phyloP scores from a whole-genome alignment of 1,140 invertebrate genomes.

The Habropoda laboriosa region DNA sequence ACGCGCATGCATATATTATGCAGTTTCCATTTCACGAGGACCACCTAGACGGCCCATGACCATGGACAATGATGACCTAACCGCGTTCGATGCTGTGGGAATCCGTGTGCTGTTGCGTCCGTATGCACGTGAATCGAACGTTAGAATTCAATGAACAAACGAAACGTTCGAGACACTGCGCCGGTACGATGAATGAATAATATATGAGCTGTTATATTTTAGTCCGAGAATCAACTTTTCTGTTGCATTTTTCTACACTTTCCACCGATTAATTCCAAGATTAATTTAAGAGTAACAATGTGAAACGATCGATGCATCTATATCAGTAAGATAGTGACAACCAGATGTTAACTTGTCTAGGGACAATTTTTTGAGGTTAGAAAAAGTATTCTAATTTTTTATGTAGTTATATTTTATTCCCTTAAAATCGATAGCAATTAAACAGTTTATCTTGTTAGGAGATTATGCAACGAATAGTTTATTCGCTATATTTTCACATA shows the following conservation, averaged over 20 bases:
- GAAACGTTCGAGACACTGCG: constrained; percentile 3
- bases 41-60: constrained; percentile 57
- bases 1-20: constrained; percentile 60
- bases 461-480: too few relatives aligned
- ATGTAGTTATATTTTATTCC: too few relatives aligned
- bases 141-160: constrained; percentile 8
- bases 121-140: constrained; percentile 4
- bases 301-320: too few relatives aligned
- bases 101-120: constrained; percentile 16
- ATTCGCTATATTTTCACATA: too few relatives aligned
- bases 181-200: neutral
- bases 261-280: too few relatives aligned
- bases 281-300: too few relatives aligned
- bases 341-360: too few relatives aligned
- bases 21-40: constrained; percentile 68
- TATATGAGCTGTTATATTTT: neutral
- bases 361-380: too few relatives aligned
- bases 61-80: constrained; percentile 53
- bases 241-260: neutral
- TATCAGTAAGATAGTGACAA: too few relatives aligned
- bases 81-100: constrained; percentile 44
- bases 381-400: too few relatives aligned
- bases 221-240: neutral
- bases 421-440: too few relatives aligned
- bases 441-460: too few relatives aligned